Evolutionary conservation across 2,113 vertebrate genomes (phyloP).

Genomic region (Boulengeromyrus knoepffleri): DNA sequence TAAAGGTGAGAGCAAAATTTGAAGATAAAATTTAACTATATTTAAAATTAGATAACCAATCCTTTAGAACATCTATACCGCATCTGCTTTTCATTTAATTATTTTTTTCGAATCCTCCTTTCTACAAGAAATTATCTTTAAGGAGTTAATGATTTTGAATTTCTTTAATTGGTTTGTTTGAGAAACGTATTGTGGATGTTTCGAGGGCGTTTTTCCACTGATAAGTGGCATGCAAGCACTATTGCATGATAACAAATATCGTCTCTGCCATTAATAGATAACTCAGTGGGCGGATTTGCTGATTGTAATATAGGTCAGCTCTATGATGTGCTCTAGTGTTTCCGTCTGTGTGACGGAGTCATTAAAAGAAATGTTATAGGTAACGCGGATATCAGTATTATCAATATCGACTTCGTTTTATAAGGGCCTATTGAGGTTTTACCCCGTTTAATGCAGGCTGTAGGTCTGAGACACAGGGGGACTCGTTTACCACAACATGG

Average conservation of each 20-base stretch:
- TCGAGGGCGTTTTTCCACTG: background rate
- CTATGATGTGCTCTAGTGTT: background rate
- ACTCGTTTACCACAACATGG: background rate
- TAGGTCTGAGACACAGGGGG: too few relatives aligned
- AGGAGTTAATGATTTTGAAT: background rate
- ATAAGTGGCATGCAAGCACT: background rate
- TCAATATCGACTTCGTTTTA: background rate
- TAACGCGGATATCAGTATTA: background rate
- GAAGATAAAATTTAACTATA: background rate
- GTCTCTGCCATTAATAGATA: background rate
- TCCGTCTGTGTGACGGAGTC: background rate
- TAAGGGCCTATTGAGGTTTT: background rate
- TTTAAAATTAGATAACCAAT: background rate
- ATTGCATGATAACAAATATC: background rate
- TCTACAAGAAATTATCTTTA: background rate
- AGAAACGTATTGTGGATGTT: background rate
- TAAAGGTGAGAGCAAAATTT: background rate
- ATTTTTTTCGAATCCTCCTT: background rate
- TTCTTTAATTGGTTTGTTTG: background rate
- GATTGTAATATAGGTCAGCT: background rate
- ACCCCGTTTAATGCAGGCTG: too few relatives aligned
- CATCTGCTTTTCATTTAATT: background rate
- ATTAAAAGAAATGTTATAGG: background rate
- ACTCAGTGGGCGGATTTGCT: background rate
- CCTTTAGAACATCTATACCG: background rate